These are phyloP conservation scores for Microcebus jonahi DNA, from an alignment of 2,113 vertebrate species.

Conservation along the genomic window DNA sequence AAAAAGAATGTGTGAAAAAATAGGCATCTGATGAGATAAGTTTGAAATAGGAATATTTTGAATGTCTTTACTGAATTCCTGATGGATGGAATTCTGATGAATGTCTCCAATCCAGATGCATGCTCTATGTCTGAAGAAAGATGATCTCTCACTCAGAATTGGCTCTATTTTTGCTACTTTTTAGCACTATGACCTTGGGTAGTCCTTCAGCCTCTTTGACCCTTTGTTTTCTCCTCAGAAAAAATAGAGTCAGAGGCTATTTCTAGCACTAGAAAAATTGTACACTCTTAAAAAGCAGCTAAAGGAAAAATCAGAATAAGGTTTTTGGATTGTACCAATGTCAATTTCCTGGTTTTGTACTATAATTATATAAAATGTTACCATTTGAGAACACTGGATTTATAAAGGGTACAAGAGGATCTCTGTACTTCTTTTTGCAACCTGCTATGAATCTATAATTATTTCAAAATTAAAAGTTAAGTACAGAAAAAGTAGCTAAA, in stretches of 20 bases:
- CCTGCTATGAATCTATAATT: neutral
- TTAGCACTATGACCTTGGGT: neutral
- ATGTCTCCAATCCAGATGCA: neutral
- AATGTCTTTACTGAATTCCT: conserved; percentile 39
- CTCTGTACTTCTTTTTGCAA: neutral
- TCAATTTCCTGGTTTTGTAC: neutral
- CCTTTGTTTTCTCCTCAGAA: conserved; percentile 29
- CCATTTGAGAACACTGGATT: neutral
- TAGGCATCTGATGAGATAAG: neutral
- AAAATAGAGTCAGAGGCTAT: neutral
- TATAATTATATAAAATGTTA: neutral
- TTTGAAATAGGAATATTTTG: conserved; percentile 31
- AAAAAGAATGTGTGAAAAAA: conserved; percentile 19
- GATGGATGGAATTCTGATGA: neutral
- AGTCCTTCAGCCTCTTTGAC: conserved; percentile 11
- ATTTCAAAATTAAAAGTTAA: conserved; percentile 34
- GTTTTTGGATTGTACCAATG: neutral
- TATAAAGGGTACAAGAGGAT: neutral
- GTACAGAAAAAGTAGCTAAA: conserved; percentile 26
- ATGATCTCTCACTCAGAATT: neutral
- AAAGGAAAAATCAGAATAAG: neutral
- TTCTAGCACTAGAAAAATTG: conserved; percentile 32
- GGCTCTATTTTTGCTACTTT: neutral
- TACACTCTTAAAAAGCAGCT: neutral
- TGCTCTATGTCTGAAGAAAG: neutral